These are phyloP conservation scores for Malacosoma neustria DNA, from an alignment of 2,888 invertebrate species.

Conservation along the genomic window DNA sequence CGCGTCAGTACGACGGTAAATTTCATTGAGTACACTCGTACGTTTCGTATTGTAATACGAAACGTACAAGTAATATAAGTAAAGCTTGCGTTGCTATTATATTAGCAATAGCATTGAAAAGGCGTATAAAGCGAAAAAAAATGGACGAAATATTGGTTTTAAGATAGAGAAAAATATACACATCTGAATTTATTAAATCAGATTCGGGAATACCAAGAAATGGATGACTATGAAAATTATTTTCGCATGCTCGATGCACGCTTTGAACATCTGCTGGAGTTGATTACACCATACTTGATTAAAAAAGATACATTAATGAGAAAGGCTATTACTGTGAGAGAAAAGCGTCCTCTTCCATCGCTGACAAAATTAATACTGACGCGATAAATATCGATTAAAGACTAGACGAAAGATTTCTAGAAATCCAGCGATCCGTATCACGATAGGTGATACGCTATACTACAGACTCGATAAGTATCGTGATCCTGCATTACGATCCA, in stretches of 20 bases:
- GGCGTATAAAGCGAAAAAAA: no score
- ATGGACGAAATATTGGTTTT: no score
- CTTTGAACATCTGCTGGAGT: slow-evolving; percentile 3
- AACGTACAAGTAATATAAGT: no score
- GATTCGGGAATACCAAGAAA: slow-evolving; percentile 6
- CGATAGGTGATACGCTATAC: slow-evolving; percentile 3
- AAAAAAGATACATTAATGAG: slow-evolving; percentile 1
- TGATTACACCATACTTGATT: slow-evolving; percentile 1
- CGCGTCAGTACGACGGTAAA: no score
- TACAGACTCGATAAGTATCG: slow-evolving; percentile 4
- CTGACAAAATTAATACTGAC: slow-evolving; percentile 2
- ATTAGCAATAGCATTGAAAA: no score
- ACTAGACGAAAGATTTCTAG: not conserved
- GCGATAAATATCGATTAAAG: slow-evolving; percentile 3
- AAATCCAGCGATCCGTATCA: not conserved
- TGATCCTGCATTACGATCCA: slow-evolving; percentile 5
- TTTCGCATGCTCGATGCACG: slow-evolving; percentile 7
- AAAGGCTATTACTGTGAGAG: not conserved
- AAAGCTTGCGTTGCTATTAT: no score
- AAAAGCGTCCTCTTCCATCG: not conserved
- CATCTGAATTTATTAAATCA: slow-evolving; percentile 7
- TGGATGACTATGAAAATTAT: slow-evolving; percentile 10
- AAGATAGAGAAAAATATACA: slow-evolving; percentile 6
- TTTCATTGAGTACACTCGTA: no score
- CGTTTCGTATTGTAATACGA: no score